These are phyloP conservation scores for Phodopus roborovskii DNA, from an alignment of 2,113 vertebrate genomes.

Conservation along the genomic window DNA sequence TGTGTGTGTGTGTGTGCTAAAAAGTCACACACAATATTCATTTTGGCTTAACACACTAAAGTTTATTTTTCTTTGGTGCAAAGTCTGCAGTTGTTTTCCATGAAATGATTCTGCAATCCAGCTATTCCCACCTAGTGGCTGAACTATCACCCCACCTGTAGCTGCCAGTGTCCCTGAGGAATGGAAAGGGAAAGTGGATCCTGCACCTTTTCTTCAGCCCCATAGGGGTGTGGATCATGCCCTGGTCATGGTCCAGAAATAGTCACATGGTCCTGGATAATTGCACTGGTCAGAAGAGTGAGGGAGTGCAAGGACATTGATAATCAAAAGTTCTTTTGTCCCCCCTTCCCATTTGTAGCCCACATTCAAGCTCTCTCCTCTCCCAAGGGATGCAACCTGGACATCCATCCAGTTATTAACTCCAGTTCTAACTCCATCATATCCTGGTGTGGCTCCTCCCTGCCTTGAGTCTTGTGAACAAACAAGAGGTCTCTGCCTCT, in stretches of 20 bases:
- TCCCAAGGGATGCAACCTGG: not conserved
- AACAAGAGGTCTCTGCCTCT: not conserved
- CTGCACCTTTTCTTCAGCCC: not conserved
- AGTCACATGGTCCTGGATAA: not conserved
- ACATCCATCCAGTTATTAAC: not conserved
- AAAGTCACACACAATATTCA: not conserved
- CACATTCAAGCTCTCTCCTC: not conserved
- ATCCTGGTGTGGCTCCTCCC: not conserved
- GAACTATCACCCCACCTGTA: conserved; percentile 29
- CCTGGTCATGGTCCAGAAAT: not conserved
- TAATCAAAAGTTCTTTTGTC: not conserved
- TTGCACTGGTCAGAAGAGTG: not conserved
- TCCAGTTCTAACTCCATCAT: not conserved
- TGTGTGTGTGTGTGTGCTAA: not conserved
- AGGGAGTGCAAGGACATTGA: not conserved
- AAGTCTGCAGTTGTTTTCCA: conserved; percentile 28
- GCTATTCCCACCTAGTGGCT: conserved; percentile 51
- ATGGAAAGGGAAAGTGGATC: not conserved
- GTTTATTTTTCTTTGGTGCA: conserved; percentile 53
- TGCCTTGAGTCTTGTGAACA: not conserved
- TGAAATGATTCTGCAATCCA: conserved; percentile 32
- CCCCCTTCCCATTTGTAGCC: not conserved
- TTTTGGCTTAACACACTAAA: conserved; percentile 26
- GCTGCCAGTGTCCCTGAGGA: not conserved
- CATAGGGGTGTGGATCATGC: not conserved